These are phyloP conservation scores for Chrysaora quinquecirrha DNA, from an alignment of 30 jellyfish, hydroid and myxozoan species.

Conservation along the genomic window DNA sequence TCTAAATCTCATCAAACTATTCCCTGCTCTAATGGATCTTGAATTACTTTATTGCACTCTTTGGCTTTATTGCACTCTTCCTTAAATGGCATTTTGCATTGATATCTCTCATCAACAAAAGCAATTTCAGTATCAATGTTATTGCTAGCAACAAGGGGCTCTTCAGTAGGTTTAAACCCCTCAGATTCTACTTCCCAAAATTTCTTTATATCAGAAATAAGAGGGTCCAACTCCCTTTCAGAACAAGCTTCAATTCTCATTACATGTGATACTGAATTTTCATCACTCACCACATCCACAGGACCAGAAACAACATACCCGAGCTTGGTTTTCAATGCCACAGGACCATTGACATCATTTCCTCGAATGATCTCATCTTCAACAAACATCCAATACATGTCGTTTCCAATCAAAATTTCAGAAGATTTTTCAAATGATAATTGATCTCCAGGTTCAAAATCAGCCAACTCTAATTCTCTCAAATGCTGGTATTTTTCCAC, in stretches of 20 bases:
- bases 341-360: constrained; percentile 11
- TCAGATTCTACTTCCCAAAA: not conserved
- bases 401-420: constrained; percentile 37
- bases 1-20: not conserved
- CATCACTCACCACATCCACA: not conserved
- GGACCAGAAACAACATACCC: constrained; percentile 49
- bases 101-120: not conserved
- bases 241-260: not conserved
- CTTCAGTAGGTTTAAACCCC: not conserved
- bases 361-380: constrained; percentile 32
- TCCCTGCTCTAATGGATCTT: not conserved
- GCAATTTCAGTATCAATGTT: not conserved
- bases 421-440: not conserved
- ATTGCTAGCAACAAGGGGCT: not conserved
- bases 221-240: constrained; percentile 1
- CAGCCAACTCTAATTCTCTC: constrained; percentile 4
- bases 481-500: not conserved
- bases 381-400: constrained; percentile 18
- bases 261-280: not conserved
- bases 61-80: not conserved
- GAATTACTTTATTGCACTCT: not conserved
- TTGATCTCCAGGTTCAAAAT: not conserved
- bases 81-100: not conserved
- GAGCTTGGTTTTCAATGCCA: constrained; percentile 24
- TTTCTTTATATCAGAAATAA: not conserved